Conservation (phyloP, 2,888 invertebrate genomes). For the Lycaena phlaeas region DNA sequence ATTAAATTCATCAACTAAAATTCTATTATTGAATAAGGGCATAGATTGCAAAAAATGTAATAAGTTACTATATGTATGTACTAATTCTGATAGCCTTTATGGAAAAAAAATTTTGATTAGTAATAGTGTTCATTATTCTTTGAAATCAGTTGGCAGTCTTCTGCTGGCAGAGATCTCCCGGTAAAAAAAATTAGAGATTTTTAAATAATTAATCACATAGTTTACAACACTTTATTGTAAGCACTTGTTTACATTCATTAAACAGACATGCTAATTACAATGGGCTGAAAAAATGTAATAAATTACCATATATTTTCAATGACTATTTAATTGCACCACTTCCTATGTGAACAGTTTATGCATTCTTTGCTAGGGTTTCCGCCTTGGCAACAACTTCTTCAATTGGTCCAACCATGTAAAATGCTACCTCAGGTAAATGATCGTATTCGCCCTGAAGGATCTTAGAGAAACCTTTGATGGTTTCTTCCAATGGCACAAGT, state of each 20-base stretch:
- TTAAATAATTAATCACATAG: too few relatives aligned
- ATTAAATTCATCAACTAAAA: too few relatives aligned
- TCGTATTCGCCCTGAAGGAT: conserved; percentile 90
- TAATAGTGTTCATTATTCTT: too few relatives aligned
- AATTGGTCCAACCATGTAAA: conserved; percentile 96
- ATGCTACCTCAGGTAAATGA: conserved; percentile 92
- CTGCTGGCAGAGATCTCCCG: too few relatives aligned
- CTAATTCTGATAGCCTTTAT: too few relatives aligned
- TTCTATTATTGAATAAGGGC: too few relatives aligned
- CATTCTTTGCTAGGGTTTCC: conserved; percentile 78
- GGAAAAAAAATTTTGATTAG: too few relatives aligned
- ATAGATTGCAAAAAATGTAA: too few relatives aligned
- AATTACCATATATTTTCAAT: conserved; percentile 7
- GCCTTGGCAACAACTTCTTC: conserved; percentile 91
- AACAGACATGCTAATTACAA: conserved; percentile 10
- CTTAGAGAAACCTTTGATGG: conserved; percentile 90
- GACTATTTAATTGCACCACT: neutral
- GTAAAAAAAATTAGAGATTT: too few relatives aligned
- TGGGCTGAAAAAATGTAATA: conserved; percentile 4
- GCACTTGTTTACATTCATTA: conserved; percentile 10
- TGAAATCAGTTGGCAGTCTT: too few relatives aligned
- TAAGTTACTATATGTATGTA: too few relatives aligned
- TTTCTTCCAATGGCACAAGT: conserved; percentile 88
- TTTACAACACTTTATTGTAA: conserved; percentile 9
- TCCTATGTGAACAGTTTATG: conserved; percentile 20